These are phyloP conservation scores for Diadromus collaris DNA, from an alignment of 2,888 invertebrate genomes.

Conservation along the genomic window DNA sequence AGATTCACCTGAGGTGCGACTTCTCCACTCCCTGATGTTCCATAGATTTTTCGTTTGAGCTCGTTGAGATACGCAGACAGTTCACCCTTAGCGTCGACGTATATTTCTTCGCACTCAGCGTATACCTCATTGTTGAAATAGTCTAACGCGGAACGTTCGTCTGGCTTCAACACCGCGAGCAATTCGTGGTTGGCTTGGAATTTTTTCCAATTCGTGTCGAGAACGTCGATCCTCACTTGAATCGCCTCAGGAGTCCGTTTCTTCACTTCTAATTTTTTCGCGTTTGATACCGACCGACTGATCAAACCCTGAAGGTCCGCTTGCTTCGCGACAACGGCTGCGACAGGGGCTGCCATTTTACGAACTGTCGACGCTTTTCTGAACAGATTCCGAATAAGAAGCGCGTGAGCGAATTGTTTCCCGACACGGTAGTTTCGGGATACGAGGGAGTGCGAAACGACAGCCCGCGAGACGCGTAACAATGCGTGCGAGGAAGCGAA, in stretches of 20 bases:
- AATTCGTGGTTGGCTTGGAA: slow-evolving; percentile 6
- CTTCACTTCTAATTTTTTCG: slow-evolving; percentile 13
- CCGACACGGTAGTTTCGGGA: no score
- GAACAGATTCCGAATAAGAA: no score
- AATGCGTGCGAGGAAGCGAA: no score
- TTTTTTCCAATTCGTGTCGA: slow-evolving; percentile 8
- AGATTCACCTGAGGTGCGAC: neutral
- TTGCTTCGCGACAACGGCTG: neutral
- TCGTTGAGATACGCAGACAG: slow-evolving; percentile 13
- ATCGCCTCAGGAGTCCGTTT: neutral
- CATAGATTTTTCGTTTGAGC: neutral
- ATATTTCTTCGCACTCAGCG: slow-evolving; percentile 13
- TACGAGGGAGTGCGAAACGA: no score
- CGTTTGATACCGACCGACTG: neutral
- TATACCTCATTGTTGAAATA: slow-evolving; percentile 18
- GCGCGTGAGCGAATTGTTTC: neutral
- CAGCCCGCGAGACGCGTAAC: no score
- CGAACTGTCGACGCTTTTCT: no score
- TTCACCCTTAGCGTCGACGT: slow-evolving; percentile 6
- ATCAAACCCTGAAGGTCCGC: neutral
- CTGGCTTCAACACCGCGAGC: slow-evolving; percentile 1
- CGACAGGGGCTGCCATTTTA: neutral
- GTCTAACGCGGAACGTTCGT: neutral
- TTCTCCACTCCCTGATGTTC: neutral
- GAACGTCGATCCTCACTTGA: neutral